Evolutionary conservation across 2,113 vertebrate genomes (phyloP).

Genomic region (Lagopus leucura): DNA sequence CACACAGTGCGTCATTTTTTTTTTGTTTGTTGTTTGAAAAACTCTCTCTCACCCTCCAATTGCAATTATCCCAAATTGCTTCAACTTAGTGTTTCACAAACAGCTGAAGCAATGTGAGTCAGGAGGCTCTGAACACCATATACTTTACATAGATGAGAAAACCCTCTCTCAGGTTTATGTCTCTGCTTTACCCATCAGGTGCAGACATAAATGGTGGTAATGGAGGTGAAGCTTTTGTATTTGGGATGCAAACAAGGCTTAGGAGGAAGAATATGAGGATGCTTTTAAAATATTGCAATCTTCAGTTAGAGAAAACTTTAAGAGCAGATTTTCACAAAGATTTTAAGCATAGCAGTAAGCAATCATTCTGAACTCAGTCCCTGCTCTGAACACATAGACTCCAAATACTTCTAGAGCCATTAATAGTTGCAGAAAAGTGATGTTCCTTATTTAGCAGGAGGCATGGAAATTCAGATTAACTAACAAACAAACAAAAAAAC

Average conservation of each 20-base stretch:
- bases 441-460: not conserved
- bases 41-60: not conserved
- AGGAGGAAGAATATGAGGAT: not conserved
- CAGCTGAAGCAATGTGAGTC: not conserved
- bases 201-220: not conserved
- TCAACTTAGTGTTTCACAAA: rapidly evolving
- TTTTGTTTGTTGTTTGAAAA: not conserved
- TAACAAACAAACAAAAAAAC: not conserved
- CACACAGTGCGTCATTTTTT: not conserved
- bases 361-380: not conserved
- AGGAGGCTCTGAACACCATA: not conserved
- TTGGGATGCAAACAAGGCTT: not conserved
- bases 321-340: not conserved
- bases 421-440: not conserved
- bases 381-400: not conserved
- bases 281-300: not conserved
- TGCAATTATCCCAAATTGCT: not conserved
- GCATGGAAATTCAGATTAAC: not conserved
- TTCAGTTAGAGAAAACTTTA: not conserved
- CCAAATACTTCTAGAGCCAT: not conserved
- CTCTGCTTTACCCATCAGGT: not conserved
- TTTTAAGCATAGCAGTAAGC: not conserved
- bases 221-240: not conserved
- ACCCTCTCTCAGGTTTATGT: not conserved
- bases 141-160: not conserved